These are phyloP conservation scores for Capromys pilorides DNA, from an alignment of 2,797 vertebrate genomes.

Conservation along the genomic window DNA sequence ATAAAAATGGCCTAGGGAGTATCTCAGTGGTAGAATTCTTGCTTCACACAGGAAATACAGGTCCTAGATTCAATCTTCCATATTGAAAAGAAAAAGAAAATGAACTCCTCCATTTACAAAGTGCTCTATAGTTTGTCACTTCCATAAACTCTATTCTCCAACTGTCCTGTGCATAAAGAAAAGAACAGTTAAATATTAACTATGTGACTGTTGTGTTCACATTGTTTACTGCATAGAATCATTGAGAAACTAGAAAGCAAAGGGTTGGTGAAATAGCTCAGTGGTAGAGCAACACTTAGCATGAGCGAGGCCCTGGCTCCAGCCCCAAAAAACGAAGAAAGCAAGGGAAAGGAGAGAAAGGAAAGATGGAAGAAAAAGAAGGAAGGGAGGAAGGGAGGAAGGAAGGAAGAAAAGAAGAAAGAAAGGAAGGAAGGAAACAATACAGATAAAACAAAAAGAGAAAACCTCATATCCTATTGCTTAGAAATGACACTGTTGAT, in stretches of 20 bases:
- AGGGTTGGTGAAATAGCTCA: background rate
- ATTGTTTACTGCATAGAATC: background rate
- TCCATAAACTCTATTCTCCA: background rate
- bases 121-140: background rate
- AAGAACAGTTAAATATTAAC: background rate
- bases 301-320: too few species aligned
- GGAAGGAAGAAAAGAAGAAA: background rate
- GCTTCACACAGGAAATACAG: background rate
- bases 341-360: too few species aligned
- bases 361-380: background rate
- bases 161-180: background rate
- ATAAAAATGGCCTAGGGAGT: background rate
- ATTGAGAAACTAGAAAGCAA: background rate
- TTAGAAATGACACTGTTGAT: background rate
- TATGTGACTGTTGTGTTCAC: background rate
- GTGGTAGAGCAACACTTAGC: background rate
- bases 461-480: background rate
- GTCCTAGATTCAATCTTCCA: background rate
- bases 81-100: background rate
- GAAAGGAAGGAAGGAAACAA: background rate
- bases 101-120: background rate
- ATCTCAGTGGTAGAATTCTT: background rate
- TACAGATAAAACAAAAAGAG: background rate
- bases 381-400: too few species aligned
- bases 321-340: background rate